Conservation (phyloP, 2,888 invertebrate genomes). For the Drosophila conformis region DNA sequence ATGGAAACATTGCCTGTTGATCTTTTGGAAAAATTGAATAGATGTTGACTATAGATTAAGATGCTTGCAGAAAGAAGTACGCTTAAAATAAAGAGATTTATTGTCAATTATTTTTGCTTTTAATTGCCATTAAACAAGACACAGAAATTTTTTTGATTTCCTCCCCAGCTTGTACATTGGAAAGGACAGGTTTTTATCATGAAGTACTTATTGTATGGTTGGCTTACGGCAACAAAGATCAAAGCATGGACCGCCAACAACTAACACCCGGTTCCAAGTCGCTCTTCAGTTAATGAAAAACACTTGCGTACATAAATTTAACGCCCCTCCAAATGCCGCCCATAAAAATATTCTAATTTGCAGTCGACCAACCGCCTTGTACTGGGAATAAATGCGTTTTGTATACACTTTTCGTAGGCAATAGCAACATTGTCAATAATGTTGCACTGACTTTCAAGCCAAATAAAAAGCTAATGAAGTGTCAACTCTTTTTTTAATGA, state of each 20-base stretch:
- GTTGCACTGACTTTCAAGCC: background rate
- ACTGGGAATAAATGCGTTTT: conserved; percentile 34
- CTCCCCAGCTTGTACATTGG: background rate
- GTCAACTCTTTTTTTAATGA: background rate
- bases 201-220: conserved; percentile 25
- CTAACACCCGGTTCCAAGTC: conserved; percentile 12
- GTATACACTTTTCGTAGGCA: background rate
- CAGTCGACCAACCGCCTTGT: conserved; percentile 33
- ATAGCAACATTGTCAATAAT: background rate
- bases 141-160: background rate
- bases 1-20: conserved; percentile 18
- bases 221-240: conserved; percentile 43
- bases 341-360: conserved; percentile 74
- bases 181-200: conserved; percentile 39
- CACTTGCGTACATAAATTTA: conserved; percentile 70
- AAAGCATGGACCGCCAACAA: conserved; percentile 46
- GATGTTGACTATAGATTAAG: conserved; percentile 41
- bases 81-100: conserved; percentile 8
- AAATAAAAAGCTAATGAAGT: background rate
- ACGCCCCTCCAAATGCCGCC: conserved; percentile 55
- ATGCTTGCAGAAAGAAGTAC: conserved; percentile 10
- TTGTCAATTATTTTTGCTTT: conserved; percentile 14
- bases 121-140: conserved; percentile 23
- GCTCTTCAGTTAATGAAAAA: conserved; percentile 55
- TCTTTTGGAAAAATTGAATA: conserved; percentile 22